A percentile compares a stretch with the other conserved stretches of the same genome.
Conservation (phyloP, 2,113 vertebrate genomes). For the Anoura caudifer region DNA sequence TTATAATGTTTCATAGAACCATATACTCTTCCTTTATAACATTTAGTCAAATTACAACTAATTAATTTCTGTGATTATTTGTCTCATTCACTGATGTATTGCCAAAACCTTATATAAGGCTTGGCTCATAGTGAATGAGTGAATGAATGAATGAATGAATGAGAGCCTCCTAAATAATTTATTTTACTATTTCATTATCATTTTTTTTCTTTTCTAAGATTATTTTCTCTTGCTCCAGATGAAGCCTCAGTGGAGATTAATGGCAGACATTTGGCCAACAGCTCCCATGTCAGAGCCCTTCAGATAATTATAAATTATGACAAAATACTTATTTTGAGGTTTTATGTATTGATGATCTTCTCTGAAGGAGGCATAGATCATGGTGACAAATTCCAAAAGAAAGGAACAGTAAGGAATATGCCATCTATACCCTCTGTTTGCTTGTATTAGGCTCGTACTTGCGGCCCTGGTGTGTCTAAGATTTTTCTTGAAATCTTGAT, state of each 20-base stretch:
- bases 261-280: background rate
- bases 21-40: background rate
- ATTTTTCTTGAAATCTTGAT: background rate
- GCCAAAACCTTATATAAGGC: background rate
- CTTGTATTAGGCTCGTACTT: background rate
- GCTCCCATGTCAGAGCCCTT: background rate
- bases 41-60: background rate
- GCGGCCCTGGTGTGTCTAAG: background rate
- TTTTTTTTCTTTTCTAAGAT: background rate
- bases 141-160: background rate
- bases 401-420: background rate
- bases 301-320: background rate
- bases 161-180: background rate
- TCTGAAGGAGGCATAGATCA: background rate
- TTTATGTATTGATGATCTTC: background rate
- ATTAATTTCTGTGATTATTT: conserved; percentile 1
- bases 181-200: background rate
- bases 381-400: background rate
- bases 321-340: background rate
- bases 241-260: background rate
- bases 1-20: background rate
- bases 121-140: background rate
- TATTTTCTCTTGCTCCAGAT: background rate
- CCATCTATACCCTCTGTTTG: background rate
- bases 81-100: background rate